Percentiles rank a stretch among this genome's conserved stretches.
Evolutionary conservation across 1,140 invertebrate species (phyloP).

Genomic region (Goniozus legneri): DNA sequence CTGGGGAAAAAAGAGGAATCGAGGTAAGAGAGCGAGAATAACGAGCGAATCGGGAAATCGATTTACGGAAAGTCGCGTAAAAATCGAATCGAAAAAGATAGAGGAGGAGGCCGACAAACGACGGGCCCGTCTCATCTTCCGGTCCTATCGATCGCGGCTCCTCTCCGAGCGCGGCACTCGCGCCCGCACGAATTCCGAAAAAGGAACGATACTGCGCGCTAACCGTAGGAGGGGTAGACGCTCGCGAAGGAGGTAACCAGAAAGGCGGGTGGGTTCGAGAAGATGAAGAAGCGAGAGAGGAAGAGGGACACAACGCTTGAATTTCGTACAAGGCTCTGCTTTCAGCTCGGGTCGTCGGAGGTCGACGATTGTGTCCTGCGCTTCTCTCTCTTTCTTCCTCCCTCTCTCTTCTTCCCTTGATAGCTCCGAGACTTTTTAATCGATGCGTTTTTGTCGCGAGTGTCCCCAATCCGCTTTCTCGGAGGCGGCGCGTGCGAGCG

Average conservation of each 20-base stretch:
- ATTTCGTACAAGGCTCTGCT: slow-evolving; percentile 50
- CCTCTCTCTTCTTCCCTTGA: no score
- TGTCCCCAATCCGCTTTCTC: no score
- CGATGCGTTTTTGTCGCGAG: slow-evolving; percentile 43
- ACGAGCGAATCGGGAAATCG: no score
- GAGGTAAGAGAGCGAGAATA: no score
- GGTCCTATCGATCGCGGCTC: slow-evolving; percentile 17
- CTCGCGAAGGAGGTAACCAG: slow-evolving; percentile 3
- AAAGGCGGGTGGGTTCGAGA: slow-evolving; percentile 4
- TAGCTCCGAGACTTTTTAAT: slow-evolving; percentile 42
- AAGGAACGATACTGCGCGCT: slow-evolving; percentile 8
- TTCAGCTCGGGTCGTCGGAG: slow-evolving; percentile 43
- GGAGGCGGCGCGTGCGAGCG: slow-evolving; percentile 30
- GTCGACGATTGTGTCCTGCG: slow-evolving; percentile 45
- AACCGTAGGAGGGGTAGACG: slow-evolving; percentile 1
- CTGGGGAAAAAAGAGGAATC: no score
- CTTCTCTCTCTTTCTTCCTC: no score
- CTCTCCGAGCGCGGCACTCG: neutral
- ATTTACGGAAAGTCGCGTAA: no score
- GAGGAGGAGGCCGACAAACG: slow-evolving; percentile 29
- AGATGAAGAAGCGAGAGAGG: slow-evolving; percentile 6
- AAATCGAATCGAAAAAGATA: no score
- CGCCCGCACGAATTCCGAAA: slow-evolving; percentile 13
- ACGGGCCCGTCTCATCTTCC: slow-evolving; percentile 18
- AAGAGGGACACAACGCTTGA: slow-evolving; percentile 15